A percentile compares a stretch with the other conserved stretches of the same genome.
phyloP scores from a whole-genome alignment of 2,888 invertebrate species.

The Clepsis dumicolana region DNA sequence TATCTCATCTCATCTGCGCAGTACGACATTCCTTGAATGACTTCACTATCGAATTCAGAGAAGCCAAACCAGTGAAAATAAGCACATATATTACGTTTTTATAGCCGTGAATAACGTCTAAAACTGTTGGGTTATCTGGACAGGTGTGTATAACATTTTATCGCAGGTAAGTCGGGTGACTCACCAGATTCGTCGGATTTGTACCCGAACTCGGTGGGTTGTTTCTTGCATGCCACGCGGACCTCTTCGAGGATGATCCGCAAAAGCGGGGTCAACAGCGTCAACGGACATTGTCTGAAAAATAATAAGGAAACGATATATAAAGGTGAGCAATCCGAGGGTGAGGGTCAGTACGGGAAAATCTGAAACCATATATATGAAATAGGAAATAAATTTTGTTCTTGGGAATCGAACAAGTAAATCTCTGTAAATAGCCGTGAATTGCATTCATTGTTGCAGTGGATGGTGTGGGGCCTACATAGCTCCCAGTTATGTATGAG shows the following conservation, averaged over 20 bases:
- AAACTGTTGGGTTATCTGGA: conserved; percentile 26
- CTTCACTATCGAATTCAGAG: conserved; percentile 25
- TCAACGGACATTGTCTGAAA: conserved; percentile 89
- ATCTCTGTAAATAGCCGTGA: too few relatives aligned
- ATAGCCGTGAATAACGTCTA: conserved; percentile 28
- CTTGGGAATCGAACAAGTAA: too few relatives aligned
- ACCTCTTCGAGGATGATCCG: conserved; percentile 90
- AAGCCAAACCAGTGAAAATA: conserved; percentile 13
- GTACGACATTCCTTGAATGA: conserved; percentile 17
- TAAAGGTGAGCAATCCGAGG: too few relatives aligned
- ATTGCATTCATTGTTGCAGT: too few relatives aligned
- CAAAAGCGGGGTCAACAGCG: conserved; percentile 88
- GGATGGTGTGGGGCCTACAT: too few relatives aligned
- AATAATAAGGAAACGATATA: conserved; percentile 48
- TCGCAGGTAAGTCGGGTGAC: conserved; percentile 39
- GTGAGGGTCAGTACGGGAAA: too few relatives aligned
- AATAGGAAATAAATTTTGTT: too few relatives aligned
- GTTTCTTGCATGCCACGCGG: conserved; percentile 87
- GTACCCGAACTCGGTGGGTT: conserved; percentile 88
- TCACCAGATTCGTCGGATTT: conserved; percentile 87
- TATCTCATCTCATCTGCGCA: conserved; percentile 27
- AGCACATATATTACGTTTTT: conserved; percentile 18
- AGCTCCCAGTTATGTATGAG: too few relatives aligned
- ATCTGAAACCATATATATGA: too few relatives aligned
- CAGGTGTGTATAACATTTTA: conserved; percentile 23